Percentiles rank a stretch among this genome's conserved stretches.
Evolutionary conservation across 2,113 vertebrate species (phyloP).

Genomic region (Rutilus rutilus): DNA sequence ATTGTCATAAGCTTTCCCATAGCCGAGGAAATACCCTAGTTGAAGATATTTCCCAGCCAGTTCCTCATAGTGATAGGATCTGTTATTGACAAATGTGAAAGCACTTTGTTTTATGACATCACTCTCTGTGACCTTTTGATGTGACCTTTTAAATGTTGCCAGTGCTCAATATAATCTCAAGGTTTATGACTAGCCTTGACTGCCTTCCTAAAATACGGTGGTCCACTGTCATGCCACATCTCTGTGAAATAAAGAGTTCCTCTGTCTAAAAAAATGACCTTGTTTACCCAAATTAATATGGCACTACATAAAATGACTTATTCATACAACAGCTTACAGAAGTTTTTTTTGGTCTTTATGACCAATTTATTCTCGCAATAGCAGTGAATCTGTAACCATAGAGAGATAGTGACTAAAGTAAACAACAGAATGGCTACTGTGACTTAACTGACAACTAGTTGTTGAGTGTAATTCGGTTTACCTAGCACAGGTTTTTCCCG

Average conservation of each 20-base stretch:
- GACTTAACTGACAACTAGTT: background rate
- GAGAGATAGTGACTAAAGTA: background rate
- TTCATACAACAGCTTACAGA: too few species aligned
- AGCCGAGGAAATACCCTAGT: background rate
- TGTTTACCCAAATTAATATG: too few species aligned
- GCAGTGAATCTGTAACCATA: background rate
- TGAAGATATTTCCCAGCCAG: background rate
- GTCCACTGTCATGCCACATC: background rate
- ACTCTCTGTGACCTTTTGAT: background rate
- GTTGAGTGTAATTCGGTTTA: background rate
- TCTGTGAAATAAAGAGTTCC: background rate
- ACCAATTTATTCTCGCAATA: background rate
- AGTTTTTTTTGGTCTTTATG: background rate
- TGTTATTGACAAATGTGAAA: conserved; percentile 13
- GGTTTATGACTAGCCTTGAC: background rate
- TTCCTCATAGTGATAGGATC: background rate
- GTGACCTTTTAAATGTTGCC: conserved; percentile 16
- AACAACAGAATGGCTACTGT: background rate
- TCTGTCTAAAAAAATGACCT: too few species aligned
- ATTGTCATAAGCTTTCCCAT: background rate
- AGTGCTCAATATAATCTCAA: background rate
- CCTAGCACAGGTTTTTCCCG: background rate
- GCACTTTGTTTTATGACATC: conserved; percentile 12
- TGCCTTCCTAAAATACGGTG: background rate
- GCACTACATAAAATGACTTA: too few species aligned